Evolutionary conservation across 2,797 vertebrate species (phyloP), one percentile per base, ranked within the genome.

Genomic region (Propithecus perrieri): DNA sequence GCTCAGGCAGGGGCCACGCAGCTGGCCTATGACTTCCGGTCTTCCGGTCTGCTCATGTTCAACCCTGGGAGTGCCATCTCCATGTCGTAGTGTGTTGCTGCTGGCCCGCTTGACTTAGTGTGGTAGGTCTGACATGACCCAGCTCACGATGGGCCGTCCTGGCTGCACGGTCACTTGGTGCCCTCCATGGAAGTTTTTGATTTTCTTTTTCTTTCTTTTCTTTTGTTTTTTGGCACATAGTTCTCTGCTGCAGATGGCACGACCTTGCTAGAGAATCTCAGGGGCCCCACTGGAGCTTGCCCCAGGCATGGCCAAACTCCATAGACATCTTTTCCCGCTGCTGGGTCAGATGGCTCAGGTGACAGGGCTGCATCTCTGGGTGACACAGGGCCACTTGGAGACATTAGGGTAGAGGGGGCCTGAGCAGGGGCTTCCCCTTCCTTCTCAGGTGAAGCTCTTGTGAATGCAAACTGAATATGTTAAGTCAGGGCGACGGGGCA

Each of bases 81-180:
- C 28, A 3, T 0, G 1, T 18, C 14, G n/a, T 4, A 13, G 15
- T 11, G 10, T 4, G 0, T 24, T 1, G 12, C 2, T 7, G 15
- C 72, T 28, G 30, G n/a, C 22, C 15, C 17, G 53, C 46, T 26
- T 2, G 59, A 33, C 59, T 80, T 28, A 20, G 2, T 22, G 26
- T 4, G 15, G 48, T 7, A 22, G 38, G 38, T 30, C 61, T 57
- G 41, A 63, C 63, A 43, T 81, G 63, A 38, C 8, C 8, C 84
- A 57, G 26, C 43, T 75, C 78, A 10, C 18, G 0, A 5, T 1
- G 41, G 57, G 57, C 22, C 61, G 35, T 33, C 79, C 55, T 30
- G 61, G 26, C 48, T 35, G 26, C 59, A 4, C 0, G 0, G 72
- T 20, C n/a, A 11, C 20, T 43, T 33, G 59, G 61, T 46, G 8